Conservation (phyloP, 2,888 invertebrate genomes). For the Metellina segmentata region DNA sequence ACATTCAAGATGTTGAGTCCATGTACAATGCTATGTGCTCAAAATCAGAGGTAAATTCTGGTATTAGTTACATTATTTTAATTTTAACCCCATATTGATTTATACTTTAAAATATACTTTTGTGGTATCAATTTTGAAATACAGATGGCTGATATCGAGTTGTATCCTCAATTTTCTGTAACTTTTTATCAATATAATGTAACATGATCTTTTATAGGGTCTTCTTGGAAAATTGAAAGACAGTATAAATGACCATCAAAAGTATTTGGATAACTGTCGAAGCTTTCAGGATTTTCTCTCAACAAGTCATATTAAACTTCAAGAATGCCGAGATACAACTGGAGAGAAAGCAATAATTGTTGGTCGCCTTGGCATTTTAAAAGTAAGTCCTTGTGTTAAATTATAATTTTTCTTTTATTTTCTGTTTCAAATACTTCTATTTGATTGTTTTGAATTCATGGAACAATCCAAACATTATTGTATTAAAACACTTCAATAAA, state of each 20-base stretch:
- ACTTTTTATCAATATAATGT: too few species aligned
- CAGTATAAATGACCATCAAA: slow-evolving; percentile 92
- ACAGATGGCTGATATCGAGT: too few species aligned
- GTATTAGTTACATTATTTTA: not conserved
- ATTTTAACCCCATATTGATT: not conserved
- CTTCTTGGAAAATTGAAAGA: slow-evolving; percentile 91
- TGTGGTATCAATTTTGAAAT: not conserved
- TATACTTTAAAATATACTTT: not conserved
- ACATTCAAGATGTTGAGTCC: slow-evolving; percentile 92
- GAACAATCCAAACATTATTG: too few species aligned
- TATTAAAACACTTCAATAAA: too few species aligned
- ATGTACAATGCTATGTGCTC: slow-evolving; percentile 92
- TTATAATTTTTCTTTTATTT: not conserved
- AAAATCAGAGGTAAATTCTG: slow-evolving; percentile 86
- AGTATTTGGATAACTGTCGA: slow-evolving; percentile 88
- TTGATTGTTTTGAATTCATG: not conserved
- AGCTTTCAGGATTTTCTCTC: slow-evolving; percentile 91
- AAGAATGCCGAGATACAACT: slow-evolving; percentile 89
- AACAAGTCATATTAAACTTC: slow-evolving; percentile 89
- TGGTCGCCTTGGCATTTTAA: slow-evolving; percentile 81
- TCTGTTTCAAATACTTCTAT: not conserved
- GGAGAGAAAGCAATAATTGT: slow-evolving; percentile 91
- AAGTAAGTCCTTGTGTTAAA: slow-evolving; percentile 78
- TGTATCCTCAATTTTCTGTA: too few species aligned
- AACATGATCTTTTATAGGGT: slow-evolving; percentile 82